phyloP scores from a whole-genome alignment of 2,888 invertebrate genomes.

The Pharmacophagus antenor region DNA sequence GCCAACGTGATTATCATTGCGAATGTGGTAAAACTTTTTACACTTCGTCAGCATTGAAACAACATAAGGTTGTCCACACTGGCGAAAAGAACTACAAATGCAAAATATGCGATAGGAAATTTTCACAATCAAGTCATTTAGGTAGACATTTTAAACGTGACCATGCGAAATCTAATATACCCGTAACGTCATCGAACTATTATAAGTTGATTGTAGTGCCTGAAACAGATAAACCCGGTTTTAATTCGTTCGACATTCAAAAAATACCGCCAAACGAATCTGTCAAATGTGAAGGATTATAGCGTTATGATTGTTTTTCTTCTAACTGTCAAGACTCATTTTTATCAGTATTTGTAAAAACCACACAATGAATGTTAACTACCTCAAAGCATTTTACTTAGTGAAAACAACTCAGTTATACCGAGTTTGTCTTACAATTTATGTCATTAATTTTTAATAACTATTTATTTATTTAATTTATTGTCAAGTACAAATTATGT shows the following conservation, averaged over 20 bases:
- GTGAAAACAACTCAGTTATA: conserved; percentile 15
- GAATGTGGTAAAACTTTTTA: conserved; percentile 75
- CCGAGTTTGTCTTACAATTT: background rate
- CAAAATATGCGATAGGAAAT: conserved; percentile 68
- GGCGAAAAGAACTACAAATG: conserved; percentile 74
- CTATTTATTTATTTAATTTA: conserved; percentile 28
- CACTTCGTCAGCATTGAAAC: conserved; percentile 69
- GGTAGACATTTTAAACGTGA: conserved; percentile 69
- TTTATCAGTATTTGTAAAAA: background rate
- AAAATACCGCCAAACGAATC: conserved; percentile 31
- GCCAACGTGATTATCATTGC: conserved; percentile 68
- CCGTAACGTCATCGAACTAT: conserved; percentile 57
- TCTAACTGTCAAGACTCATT: background rate
- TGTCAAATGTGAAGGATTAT: conserved; percentile 53
- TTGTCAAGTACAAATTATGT: conserved; percentile 4
- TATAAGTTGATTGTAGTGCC: conserved; percentile 51
- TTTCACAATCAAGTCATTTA: conserved; percentile 69
- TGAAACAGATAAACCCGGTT: conserved; percentile 36
- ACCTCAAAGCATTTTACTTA: conserved; percentile 18
- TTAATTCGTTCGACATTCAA: conserved; percentile 41
- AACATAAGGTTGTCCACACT: conserved; percentile 69
- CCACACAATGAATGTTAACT: background rate
- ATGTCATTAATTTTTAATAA: background rate
- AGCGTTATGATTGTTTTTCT: conserved; percentile 34
- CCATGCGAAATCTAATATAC: conserved; percentile 60